Conservation (phyloP, 1,140 invertebrate species). For the Megathymus violae region DNA sequence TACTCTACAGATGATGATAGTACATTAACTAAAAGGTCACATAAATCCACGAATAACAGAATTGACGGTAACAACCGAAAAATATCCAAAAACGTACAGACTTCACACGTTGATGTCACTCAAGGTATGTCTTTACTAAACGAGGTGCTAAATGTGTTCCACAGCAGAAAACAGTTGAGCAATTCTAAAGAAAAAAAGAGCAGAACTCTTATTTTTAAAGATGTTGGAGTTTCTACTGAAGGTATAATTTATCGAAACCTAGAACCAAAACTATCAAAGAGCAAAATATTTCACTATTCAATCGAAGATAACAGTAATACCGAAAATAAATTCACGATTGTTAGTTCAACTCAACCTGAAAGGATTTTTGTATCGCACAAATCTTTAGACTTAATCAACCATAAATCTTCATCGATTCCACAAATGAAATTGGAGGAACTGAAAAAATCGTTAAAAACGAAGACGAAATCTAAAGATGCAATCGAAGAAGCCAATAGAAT, state of each 20-base stretch:
- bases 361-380: constrained; percentile 29
- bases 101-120: constrained; percentile 50
- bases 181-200: constrained; percentile 30
- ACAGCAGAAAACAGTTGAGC: constrained; percentile 58
- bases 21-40: constrained; percentile 29
- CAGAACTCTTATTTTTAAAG: constrained; percentile 56
- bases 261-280: constrained; percentile 47
- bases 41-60: constrained; percentile 10
- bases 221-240: constrained; percentile 51
- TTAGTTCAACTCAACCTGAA: constrained; percentile 52
- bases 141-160: constrained; percentile 69
- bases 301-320: constrained; percentile 44
- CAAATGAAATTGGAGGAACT: constrained; percentile 75
- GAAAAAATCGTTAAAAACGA: constrained; percentile 65
- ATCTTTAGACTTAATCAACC: constrained; percentile 54
- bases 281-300: constrained; percentile 53
- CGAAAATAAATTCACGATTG: constrained; percentile 51
- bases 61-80: constrained; percentile 10
- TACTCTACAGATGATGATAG: constrained; percentile 18
- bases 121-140: constrained; percentile 63
- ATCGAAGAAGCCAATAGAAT: constrained; percentile 75
- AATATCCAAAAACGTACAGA: constrained; percentile 51
- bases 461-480: constrained; percentile 66
- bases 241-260: constrained; percentile 20
- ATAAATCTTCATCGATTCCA: constrained; percentile 73